Conservation (phyloP, 2,113 vertebrate species). For the Microtus montanus region DNA sequence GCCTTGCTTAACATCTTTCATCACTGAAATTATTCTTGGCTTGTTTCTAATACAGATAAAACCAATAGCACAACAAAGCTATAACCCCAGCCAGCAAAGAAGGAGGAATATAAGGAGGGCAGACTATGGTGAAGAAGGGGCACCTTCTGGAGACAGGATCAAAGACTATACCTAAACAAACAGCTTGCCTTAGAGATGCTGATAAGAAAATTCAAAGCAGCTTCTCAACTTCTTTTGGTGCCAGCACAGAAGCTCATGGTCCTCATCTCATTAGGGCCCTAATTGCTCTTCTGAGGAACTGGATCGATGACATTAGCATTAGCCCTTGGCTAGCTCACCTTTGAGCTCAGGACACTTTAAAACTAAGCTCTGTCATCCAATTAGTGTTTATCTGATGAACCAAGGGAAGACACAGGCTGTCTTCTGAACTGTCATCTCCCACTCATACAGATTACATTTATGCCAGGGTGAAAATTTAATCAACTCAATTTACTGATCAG, state of each 20-base stretch:
- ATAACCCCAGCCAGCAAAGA: neutral
- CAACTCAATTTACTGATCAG: conserved; percentile 62
- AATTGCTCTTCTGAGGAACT: conserved; percentile 67
- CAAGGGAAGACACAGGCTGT: conserved; percentile 1
- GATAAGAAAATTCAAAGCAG: neutral
- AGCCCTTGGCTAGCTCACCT: conserved; percentile 64
- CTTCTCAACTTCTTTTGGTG: neutral
- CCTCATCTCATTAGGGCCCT: conserved; percentile 51
- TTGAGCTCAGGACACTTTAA: conserved; percentile 64
- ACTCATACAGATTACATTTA: conserved; percentile 40
- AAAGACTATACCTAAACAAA: neutral
- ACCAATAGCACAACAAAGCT: neutral
- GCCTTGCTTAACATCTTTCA: neutral
- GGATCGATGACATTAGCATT: conserved; percentile 61
- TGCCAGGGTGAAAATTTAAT: conserved; percentile 19
- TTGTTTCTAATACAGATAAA: neutral
- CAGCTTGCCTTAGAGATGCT: neutral
- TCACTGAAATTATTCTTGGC: neutral
- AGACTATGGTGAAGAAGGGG: neutral
- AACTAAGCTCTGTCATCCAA: conserved; percentile 55
- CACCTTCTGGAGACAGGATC: neutral
- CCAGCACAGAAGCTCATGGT: neutral
- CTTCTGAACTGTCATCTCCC: conserved; percentile 46
- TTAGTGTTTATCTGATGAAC: conserved; percentile 70
- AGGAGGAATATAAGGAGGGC: neutral